phyloP scores from a whole-genome alignment of 1,140 invertebrate species.

The Lepeophtheirus salmonis region DNA sequence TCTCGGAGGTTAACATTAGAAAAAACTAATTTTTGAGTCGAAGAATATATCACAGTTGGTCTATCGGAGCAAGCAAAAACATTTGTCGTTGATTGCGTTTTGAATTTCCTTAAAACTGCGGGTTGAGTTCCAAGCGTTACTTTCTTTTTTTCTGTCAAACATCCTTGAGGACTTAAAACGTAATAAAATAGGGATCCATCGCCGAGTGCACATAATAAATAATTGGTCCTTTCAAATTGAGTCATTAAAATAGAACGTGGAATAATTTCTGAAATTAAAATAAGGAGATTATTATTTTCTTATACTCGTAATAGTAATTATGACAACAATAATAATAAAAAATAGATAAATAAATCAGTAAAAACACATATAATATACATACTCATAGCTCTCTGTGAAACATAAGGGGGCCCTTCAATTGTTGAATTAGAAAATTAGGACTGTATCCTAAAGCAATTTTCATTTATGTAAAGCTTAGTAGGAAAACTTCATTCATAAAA shows the following conservation, averaged over 20 bases:
- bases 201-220: slow-evolving; percentile 76
- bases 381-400: too few species aligned
- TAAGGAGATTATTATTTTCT: slow-evolving; percentile 21
- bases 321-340: not conserved
- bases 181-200: slow-evolving; percentile 98
- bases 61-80: slow-evolving; percentile 97
- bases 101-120: slow-evolving; percentile 74
- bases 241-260: slow-evolving; percentile 85
- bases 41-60: slow-evolving; percentile 95
- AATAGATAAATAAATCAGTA: not conserved
- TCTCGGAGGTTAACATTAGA: slow-evolving; percentile 97
- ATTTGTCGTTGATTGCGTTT: slow-evolving; percentile 76
- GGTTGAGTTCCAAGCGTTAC: slow-evolving; percentile 91
- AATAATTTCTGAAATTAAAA: slow-evolving; percentile 55
- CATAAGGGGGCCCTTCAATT: too few species aligned
- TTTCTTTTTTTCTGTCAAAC: slow-evolving; percentile 61
- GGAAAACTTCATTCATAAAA: too few species aligned
- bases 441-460: too few species aligned
- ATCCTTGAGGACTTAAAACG: slow-evolving; percentile 49
- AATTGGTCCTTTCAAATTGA: slow-evolving; percentile 75
- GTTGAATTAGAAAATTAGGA: too few species aligned
- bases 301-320: not conserved
- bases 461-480: too few species aligned
- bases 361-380: too few species aligned
- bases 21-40: slow-evolving; percentile 95